Conservation (phyloP, 92 coral and sea anemone genomes). For the Galaxea fascicularis region DNA sequence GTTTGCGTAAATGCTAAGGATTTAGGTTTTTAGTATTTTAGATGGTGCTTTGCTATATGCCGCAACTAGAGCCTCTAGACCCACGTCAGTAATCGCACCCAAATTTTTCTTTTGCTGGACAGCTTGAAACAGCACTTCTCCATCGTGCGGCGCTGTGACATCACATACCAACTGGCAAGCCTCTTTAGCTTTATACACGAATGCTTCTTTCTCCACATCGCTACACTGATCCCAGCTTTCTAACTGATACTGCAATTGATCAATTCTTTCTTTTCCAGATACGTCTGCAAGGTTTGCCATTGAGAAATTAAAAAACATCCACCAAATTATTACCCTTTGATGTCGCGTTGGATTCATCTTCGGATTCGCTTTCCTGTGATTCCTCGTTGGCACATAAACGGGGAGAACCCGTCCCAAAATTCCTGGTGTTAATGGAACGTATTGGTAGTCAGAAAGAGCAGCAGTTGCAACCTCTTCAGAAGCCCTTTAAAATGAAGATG, state of each 20-base stretch:
- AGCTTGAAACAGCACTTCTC: constrained; percentile 35
- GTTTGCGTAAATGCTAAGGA: constrained; percentile 48
- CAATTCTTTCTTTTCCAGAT: neutral
- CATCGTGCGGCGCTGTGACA: constrained; percentile 36
- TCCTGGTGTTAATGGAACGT: neutral
- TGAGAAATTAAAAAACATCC: neutral
- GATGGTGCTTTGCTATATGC: constrained; percentile 39
- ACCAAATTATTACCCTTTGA: neutral
- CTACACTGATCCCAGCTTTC: constrained; percentile 55
- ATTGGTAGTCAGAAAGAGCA: neutral
- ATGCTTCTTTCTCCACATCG: constrained; percentile 46
- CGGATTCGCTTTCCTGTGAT: neutral
- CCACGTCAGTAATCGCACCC: constrained; percentile 20
- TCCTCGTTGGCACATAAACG: constrained; percentile 13
- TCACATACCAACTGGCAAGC: constrained; percentile 58
- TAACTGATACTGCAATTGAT: constrained; percentile 25
- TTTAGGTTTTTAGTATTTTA: constrained; percentile 44
- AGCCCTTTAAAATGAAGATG: constrained; percentile 8
- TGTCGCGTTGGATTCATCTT: neutral
- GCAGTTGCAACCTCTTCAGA: neutral
- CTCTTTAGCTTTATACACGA: constrained; percentile 51
- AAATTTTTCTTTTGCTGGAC: constrained; percentile 26
- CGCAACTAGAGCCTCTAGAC: constrained; percentile 43
- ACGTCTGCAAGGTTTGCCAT: constrained; percentile 20
- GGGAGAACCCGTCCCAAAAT: constrained; percentile 7